Percentiles rank a stretch among this genome's conserved stretches.
Conservation (phyloP, 1,140 invertebrate species). For the Cylas formicarius region DNA sequence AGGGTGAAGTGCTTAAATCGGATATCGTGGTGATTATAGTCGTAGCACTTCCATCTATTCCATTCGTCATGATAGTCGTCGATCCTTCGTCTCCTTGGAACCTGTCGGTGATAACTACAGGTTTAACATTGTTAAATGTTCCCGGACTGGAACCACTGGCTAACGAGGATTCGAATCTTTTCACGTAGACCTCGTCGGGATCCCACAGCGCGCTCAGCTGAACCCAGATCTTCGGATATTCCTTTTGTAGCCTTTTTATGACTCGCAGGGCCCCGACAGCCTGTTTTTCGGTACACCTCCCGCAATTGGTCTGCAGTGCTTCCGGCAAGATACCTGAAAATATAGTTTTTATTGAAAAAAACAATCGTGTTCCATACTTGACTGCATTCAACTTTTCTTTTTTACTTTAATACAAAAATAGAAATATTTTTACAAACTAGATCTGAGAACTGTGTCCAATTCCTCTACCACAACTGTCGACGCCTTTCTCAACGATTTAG, state of each 20-base stretch:
- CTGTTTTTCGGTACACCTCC: slow-evolving; percentile 53
- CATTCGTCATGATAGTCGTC: slow-evolving; percentile 2
- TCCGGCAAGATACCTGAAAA: slow-evolving; percentile 55
- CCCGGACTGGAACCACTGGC: no score
- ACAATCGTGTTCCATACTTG: no score
- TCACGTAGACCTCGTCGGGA: slow-evolving; percentile 50
- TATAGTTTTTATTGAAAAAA: no score
- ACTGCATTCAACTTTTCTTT: no score
- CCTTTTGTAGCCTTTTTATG: slow-evolving; percentile 47
- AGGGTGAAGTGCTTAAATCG: no score
- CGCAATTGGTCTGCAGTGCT: slow-evolving; percentile 54
- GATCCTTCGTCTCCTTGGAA: slow-evolving; percentile 19
- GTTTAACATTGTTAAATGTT: no score
- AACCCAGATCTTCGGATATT: slow-evolving; percentile 53
- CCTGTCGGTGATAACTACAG: slow-evolving; percentile 12
- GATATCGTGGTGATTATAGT: slow-evolving; percentile 9
- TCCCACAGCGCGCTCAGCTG: slow-evolving; percentile 50
- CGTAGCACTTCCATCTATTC: not conserved
- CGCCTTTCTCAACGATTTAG: no score
- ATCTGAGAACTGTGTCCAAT: no score
- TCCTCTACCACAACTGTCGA: no score
- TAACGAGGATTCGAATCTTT: slow-evolving; percentile 33
- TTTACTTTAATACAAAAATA: no score
- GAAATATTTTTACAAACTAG: no score
- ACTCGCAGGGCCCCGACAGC: slow-evolving; percentile 48